A percentile compares a stretch with the other conserved stretches of the same genome.
Conservation (phyloP, 2,888 invertebrate genomes). For the Pilophorus perplexus region DNA sequence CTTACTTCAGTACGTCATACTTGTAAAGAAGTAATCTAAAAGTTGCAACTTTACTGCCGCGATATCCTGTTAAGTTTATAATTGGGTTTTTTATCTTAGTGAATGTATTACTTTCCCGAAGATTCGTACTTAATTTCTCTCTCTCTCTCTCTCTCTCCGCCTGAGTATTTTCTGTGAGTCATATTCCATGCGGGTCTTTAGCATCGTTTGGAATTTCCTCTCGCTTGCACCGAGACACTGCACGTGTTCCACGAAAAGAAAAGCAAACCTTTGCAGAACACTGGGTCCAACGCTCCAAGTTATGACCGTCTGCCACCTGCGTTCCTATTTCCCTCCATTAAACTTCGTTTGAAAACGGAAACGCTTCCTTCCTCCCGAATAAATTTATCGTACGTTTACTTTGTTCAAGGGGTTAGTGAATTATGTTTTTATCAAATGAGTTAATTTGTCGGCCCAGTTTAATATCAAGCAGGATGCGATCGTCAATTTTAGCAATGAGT, state of each 20-base stretch:
- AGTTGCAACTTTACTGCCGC: constrained; percentile 31
- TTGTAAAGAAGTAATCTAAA: constrained; percentile 33
- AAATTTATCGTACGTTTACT: constrained; percentile 11
- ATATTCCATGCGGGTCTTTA: background rate
- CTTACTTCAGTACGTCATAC: constrained; percentile 22
- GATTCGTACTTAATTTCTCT: no score
- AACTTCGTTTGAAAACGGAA: constrained; percentile 9
- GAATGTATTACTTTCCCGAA: no score
- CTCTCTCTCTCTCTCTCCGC: background rate
- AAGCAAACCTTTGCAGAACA: background rate
- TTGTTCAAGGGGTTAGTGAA: no score
- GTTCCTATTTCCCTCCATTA: constrained; percentile 20
- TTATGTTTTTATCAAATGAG: no score
- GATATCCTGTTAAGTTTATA: constrained; percentile 10
- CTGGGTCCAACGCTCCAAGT: background rate
- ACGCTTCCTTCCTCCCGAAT: background rate
- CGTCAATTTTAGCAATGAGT: no score
- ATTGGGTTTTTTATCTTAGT: no score
- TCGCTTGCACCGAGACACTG: constrained; percentile 3
- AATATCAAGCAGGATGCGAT: no score
- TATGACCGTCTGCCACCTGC: constrained; percentile 14
- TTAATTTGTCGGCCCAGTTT: no score
- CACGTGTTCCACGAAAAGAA: constrained; percentile 6
- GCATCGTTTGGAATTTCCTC: background rate
- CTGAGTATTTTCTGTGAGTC: background rate